phyloP scores from a whole-genome alignment of 2,888 invertebrate genomes.

The Cataglyphis albicans region DNA sequence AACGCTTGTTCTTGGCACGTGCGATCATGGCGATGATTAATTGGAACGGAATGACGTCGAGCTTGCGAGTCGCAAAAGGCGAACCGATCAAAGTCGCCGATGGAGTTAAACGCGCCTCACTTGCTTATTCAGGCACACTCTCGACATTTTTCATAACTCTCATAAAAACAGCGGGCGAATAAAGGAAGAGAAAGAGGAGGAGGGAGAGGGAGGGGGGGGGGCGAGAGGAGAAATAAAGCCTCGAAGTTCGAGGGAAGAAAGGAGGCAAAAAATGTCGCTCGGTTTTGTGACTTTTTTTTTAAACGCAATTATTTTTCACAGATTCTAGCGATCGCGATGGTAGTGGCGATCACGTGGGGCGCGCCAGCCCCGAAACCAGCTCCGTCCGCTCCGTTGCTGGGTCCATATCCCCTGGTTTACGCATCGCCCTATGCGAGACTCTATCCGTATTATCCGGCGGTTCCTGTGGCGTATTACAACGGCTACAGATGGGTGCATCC shows the following conservation, averaged over 20 bases:
- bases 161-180: not conserved
- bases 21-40: slow-evolving; percentile 41
- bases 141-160: slow-evolving; percentile 35
- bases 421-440: slow-evolving; percentile 68
- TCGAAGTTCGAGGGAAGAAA: not conserved
- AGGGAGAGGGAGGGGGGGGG: not conserved
- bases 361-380: not conserved
- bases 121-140: slow-evolving; percentile 26
- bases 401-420: slow-evolving; percentile 39
- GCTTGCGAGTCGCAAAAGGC: slow-evolving; percentile 20
- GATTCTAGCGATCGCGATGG: slow-evolving; percentile 64
- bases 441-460: slow-evolving; percentile 60
- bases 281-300: slow-evolving; percentile 25
- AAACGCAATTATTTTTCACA: slow-evolving; percentile 48
- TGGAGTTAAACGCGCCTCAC: slow-evolving; percentile 28
- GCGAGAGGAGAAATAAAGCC: not conserved
- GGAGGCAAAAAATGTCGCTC: not conserved
- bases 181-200: not conserved
- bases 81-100: slow-evolving; percentile 22
- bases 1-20: slow-evolving; percentile 34
- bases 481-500: slow-evolving; percentile 70
- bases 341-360: slow-evolving; percentile 60
- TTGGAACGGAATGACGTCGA: slow-evolving; percentile 33
- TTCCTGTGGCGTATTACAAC: slow-evolving; percentile 66
- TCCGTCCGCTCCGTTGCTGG: not conserved